phyloP scores from a whole-genome alignment of 1,140 invertebrate species.

The Cheumatopsyche charites region DNA sequence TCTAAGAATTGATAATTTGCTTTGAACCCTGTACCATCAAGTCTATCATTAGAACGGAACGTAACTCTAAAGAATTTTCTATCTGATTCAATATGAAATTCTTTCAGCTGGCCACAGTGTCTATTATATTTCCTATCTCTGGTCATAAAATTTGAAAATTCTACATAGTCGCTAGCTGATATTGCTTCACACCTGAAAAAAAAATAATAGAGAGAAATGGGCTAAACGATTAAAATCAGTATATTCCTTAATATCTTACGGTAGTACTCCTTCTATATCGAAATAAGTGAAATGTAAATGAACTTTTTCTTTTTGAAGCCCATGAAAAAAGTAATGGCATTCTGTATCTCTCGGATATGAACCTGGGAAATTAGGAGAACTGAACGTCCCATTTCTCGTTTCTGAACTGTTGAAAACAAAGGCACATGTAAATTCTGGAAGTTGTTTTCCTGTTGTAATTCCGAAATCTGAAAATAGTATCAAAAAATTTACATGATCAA shows the following conservation, averaged over 20 bases:
- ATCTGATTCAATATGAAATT: constrained; percentile 85
- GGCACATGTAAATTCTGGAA: constrained; percentile 76
- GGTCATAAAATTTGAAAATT: constrained; percentile 92
- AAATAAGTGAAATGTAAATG: constrained; percentile 88
- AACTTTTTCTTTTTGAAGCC: constrained; percentile 78
- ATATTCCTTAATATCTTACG: constrained; percentile 73
- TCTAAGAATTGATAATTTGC: constrained; percentile 83
- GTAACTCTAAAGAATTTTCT: constrained; percentile 92
- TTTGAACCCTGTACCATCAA: constrained; percentile 92
- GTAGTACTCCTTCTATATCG: constrained; percentile 88
- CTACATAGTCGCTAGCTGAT: constrained; percentile 90
- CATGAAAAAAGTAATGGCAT: constrained; percentile 94
- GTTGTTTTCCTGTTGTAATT: constrained; percentile 76
- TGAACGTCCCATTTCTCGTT: constrained; percentile 80
- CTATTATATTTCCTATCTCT: constrained; percentile 83
- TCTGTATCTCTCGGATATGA: constrained; percentile 90
- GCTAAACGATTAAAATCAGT: background rate
- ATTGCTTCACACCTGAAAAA: constrained; percentile 79
- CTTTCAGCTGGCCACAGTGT: constrained; percentile 83
- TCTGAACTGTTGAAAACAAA: constrained; percentile 83
- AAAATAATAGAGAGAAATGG: background rate
- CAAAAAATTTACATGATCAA: background rate
- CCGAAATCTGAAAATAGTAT: constrained; percentile 73
- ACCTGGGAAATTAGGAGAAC: constrained; percentile 92
- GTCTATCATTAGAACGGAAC: constrained; percentile 90